A percentile compares a stretch with the other conserved stretches of the same genome.
These are phyloP conservation scores for Hemiprocne comata DNA, from an alignment of 2,113 vertebrate species.

Conservation along the genomic window DNA sequence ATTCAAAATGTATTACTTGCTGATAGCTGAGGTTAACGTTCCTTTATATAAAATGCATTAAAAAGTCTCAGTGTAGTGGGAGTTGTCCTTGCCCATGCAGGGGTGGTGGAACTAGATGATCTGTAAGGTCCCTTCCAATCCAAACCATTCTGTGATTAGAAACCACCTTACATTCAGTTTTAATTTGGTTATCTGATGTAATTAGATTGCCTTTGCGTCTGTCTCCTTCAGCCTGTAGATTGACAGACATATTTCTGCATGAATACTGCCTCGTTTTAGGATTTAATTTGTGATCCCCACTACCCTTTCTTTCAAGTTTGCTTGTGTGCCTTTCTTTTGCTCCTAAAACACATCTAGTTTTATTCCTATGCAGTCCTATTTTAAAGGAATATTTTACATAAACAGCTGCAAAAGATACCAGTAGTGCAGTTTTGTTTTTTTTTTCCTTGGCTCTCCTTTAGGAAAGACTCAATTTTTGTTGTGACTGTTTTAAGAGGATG, in stretches of 20 bases:
- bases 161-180: neutral
- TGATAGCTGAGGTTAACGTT: neutral
- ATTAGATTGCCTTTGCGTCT: neutral
- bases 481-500: slow-evolving; percentile 42
- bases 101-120: too few species aligned
- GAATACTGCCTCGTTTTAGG: neutral
- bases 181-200: neutral
- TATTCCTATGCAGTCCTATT: neutral
- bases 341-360: neutral
- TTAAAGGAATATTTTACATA: slow-evolving; percentile 1
- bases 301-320: neutral
- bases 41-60: neutral
- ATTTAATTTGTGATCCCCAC: neutral
- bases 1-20: neutral
- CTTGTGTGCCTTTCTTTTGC: neutral
- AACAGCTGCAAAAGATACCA: slow-evolving; percentile 26
- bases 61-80: neutral
- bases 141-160: neutral
- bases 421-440: slow-evolving; percentile 45
- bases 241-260: neutral
- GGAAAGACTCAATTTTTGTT: slow-evolving; percentile 54
- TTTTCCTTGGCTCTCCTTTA: slow-evolving; percentile 46
- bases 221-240: neutral
- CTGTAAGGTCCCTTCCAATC: too few species aligned
- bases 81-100: too few species aligned